Evolutionary conservation across 2,113 vertebrate species (phyloP).

Genomic region (Bombycilla garrulus): DNA sequence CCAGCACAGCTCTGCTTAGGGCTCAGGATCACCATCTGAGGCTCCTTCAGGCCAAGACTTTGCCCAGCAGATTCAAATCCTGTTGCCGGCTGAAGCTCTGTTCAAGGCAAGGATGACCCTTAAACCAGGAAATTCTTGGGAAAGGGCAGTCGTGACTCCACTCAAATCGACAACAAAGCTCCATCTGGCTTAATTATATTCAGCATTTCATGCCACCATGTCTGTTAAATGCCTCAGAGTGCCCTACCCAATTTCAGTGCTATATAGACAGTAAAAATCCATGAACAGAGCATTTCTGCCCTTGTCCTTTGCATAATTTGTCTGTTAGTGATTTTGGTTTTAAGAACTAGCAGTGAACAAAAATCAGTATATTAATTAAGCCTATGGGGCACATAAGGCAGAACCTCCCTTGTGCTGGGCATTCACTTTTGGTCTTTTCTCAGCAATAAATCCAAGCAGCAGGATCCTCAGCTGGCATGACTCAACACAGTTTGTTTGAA

Average conservation of each 20-base stretch:
- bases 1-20: not conserved
- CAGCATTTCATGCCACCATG: not conserved
- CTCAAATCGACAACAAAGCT: not conserved
- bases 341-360: constrained; percentile 2
- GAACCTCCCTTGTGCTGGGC: constrained; percentile 5
- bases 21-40: not conserved
- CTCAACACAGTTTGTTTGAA: constrained; percentile 10
- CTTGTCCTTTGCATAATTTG: constrained; percentile 9
- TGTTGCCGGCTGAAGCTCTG: not conserved
- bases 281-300: not conserved
- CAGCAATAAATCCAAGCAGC: constrained; percentile 7
- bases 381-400: constrained; percentile 25
- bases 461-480: constrained; percentile 16
- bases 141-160: not conserved
- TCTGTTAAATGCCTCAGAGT: not conserved
- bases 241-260: not conserved
- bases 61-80: not conserved
- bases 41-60: not conserved
- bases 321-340: constrained; percentile 30
- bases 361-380: constrained; percentile 23
- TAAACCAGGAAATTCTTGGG: not conserved
- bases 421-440: constrained; percentile 34
- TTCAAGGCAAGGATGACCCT: not conserved
- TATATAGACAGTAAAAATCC: not conserved
- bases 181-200: not conserved